Conservation (phyloP, 2,888 invertebrate genomes). For the Mystacides longicornis region DNA sequence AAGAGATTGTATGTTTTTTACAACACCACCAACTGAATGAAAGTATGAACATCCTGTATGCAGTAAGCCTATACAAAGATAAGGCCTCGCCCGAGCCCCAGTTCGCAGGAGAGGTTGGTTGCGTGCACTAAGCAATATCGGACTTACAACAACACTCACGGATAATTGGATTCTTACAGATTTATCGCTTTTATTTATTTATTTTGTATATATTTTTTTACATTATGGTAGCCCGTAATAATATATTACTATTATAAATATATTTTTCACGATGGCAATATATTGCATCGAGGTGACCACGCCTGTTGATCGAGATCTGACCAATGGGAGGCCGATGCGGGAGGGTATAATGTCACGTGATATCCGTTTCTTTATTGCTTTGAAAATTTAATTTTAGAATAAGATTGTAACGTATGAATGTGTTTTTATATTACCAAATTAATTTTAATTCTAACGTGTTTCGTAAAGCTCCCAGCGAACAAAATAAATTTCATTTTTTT, state of each 20-base stretch:
- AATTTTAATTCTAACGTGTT: no score
- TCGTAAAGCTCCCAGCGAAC: no score
- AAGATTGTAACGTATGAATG: no score
- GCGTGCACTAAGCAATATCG: no score
- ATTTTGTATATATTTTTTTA: background rate
- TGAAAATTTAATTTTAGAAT: background rate
- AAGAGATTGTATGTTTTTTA: no score
- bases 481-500: no score
- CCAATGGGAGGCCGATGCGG: background rate
- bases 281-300: background rate
- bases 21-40: no score
- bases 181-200: conserved; percentile 1
- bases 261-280: conserved; percentile 1
- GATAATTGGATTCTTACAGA: conserved; percentile 1
- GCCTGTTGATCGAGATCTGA: background rate
- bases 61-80: no score
- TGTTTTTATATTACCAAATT: background rate
- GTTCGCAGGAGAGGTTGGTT: no score
- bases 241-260: background rate
- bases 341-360: conserved; percentile 1
- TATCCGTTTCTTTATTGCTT: background rate
- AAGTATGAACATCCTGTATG: no score
- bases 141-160: background rate
- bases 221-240: background rate
- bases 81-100: no score